Conservation (phyloP, 2,113 vertebrate genomes). For the Natator depressus region DNA sequence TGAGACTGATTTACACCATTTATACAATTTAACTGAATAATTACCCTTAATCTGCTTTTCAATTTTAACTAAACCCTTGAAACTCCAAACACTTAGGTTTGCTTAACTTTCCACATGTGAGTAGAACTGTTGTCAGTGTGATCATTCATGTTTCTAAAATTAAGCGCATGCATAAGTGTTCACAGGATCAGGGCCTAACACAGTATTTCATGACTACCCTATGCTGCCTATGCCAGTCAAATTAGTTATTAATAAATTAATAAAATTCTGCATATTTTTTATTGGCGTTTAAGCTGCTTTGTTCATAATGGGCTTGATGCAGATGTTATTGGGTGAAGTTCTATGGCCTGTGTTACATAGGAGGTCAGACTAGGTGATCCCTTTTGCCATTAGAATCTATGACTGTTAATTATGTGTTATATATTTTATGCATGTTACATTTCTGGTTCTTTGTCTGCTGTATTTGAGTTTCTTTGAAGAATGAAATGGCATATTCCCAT, state of each 20-base stretch:
- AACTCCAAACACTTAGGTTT: not conserved
- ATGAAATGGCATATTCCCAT: not conserved
- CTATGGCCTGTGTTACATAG: not conserved
- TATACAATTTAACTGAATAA: not conserved
- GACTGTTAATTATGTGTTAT: not conserved
- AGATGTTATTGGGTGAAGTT: not conserved
- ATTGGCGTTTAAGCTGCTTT: not conserved
- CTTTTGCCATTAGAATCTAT: not conserved
- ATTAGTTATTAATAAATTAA: not conserved
- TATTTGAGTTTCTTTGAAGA: not conserved
- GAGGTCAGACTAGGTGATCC: not conserved
- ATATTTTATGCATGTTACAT: not conserved
- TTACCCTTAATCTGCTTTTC: not conserved
- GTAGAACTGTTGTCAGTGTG: accelerated
- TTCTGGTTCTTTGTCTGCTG: not conserved
- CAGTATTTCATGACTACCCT: not conserved
- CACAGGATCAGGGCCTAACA: not conserved
- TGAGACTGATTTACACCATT: not conserved
- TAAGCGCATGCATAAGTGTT: not conserved
- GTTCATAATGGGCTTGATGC: not conserved
- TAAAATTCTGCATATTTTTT: not conserved
- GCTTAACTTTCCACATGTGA: not conserved
- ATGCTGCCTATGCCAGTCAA: not conserved
- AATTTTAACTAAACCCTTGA: not conserved
- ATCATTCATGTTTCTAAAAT: accelerated